Conservation (phyloP, 1,140 invertebrate species). For the Drosophila sturtevanti region DNA sequence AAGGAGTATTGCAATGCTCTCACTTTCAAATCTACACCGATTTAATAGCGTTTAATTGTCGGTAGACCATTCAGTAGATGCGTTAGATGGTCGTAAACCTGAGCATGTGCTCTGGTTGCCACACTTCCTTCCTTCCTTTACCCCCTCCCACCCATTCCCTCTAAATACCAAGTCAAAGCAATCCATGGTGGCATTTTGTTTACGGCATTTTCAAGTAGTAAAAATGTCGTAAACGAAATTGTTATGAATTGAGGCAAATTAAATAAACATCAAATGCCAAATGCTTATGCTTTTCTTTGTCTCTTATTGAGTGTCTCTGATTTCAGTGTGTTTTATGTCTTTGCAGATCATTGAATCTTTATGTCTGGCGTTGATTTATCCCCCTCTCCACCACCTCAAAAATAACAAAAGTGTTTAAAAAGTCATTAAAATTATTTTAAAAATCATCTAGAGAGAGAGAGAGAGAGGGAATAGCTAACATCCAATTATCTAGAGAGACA, state of each 20-base stretch:
- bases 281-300: slow-evolving; percentile 37
- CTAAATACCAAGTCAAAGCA: not conserved
- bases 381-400: slow-evolving; percentile 1
- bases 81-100: slow-evolving; percentile 47
- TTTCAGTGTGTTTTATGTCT: slow-evolving; percentile 34
- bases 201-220: slow-evolving; percentile 70
- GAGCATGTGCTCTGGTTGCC: slow-evolving; percentile 28
- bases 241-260: slow-evolving; percentile 79
- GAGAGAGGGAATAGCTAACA: too few species aligned
- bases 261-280: slow-evolving; percentile 79
- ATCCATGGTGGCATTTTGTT: slow-evolving; percentile 62
- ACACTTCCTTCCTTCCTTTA: not conserved
- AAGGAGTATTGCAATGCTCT: slow-evolving; percentile 49
- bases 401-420: slow-evolving; percentile 59
- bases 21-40: slow-evolving; percentile 38
- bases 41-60: slow-evolving; percentile 67
- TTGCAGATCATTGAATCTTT: slow-evolving; percentile 58
- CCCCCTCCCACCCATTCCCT: not conserved
- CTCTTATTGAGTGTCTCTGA: slow-evolving; percentile 7
- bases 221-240: slow-evolving; percentile 80
- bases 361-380: slow-evolving; percentile 43
- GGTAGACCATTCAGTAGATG: slow-evolving; percentile 38
- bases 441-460: not conserved
- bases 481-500: slow-evolving; percentile 44
- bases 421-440: slow-evolving; percentile 51